A percentile compares a stretch with the other conserved stretches of the same genome.
Conservation (phyloP, 2,797 vertebrate species). For the Numenius phaeopus region DNA sequence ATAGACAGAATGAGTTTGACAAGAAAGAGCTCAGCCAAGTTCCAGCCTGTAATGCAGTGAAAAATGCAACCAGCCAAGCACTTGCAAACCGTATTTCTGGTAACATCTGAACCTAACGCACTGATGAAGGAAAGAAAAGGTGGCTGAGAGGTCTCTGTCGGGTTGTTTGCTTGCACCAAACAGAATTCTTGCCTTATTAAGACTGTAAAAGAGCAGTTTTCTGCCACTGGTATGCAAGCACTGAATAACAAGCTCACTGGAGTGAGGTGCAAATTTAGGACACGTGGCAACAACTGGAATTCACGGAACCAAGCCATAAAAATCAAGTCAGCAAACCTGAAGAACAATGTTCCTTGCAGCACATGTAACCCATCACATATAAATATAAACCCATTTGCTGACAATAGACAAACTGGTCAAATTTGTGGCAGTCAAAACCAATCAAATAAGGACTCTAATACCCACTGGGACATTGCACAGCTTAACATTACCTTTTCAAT, state of each 20-base stretch:
- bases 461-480: background rate
- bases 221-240: background rate
- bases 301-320: background rate
- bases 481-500: background rate
- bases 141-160: background rate
- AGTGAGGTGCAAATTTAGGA: background rate
- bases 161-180: background rate
- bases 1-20: background rate
- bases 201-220: background rate
- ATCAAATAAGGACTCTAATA: background rate
- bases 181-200: background rate
- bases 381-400: background rate
- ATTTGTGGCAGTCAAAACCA: background rate
- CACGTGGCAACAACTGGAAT: background rate
- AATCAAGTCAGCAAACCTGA: background rate
- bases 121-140: background rate
- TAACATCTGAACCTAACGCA: background rate
- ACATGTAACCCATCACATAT: rapidly evolving
- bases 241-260: background rate
- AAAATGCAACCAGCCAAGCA: background rate
- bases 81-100: background rate
- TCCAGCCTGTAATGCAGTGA: background rate
- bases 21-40: background rate
- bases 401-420: background rate
- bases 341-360: background rate